Conservation (phyloP, 2,888 invertebrate species). For the Dendrolimus pini region DNA sequence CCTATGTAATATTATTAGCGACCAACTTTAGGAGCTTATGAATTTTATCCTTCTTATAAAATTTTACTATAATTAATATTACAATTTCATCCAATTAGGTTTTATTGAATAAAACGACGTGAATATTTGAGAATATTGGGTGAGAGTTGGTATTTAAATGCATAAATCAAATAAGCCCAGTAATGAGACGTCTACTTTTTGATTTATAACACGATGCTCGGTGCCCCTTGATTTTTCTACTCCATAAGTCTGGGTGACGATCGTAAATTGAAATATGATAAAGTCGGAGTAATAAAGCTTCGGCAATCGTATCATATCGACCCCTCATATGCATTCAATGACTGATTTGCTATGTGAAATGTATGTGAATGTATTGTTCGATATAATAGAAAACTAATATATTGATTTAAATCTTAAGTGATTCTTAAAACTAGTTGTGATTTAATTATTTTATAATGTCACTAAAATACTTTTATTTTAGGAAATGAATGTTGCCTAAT, state of each 20-base stretch:
- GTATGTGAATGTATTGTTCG: not conserved
- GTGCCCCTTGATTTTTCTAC: slow-evolving; percentile 68
- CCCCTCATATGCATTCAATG: slow-evolving; percentile 39
- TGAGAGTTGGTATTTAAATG: slow-evolving; percentile 3
- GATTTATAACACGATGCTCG: slow-evolving; percentile 57
- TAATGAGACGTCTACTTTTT: slow-evolving; percentile 69
- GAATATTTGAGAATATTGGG: not conserved
- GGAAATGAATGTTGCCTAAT: too few relatives aligned
- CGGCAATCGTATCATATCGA: slow-evolving; percentile 57
- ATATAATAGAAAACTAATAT: too few relatives aligned
- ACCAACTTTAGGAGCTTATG: slow-evolving; percentile 49
- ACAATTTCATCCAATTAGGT: not conserved
- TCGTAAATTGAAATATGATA: slow-evolving; percentile 77
- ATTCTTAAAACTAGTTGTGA: too few relatives aligned
- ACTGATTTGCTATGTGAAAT: slow-evolving; percentile 29
- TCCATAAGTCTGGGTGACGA: slow-evolving; percentile 69
- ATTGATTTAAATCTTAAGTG: too few relatives aligned
- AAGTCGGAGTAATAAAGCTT: slow-evolving; percentile 68
- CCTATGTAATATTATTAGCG: slow-evolving; percentile 56
- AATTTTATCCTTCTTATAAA: slow-evolving; percentile 25
- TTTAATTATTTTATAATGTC: too few relatives aligned
- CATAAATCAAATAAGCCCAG: slow-evolving; percentile 39
- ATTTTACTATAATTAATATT: not conserved
- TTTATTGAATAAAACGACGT: not conserved
- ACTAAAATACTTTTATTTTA: too few relatives aligned